Base-by-base conservation (phyloP, 2,797 vertebrate species). In the Anas acuta region DNA sequence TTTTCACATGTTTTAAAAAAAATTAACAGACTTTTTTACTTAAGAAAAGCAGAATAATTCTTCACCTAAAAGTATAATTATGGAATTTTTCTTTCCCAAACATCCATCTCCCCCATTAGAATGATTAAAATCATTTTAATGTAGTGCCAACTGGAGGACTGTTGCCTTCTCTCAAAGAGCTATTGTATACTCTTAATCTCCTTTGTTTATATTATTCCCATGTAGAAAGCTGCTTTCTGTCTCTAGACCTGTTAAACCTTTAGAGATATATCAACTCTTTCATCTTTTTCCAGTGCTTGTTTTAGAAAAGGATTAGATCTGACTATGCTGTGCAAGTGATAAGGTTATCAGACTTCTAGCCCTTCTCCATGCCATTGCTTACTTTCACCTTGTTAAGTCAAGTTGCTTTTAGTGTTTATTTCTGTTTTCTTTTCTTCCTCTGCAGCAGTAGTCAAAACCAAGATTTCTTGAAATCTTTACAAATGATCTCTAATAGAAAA, bases 91-190 rank as follows among this genome's bases (percentile, higher is more conserved):
- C 78, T 96, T 97, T 95, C 92, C 96, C 62, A 96, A 90, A 89
- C 54, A 79, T 96, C 80, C 32, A 81, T 71, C 58, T 87, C 84
- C 89, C 54, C 69, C 57, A 69, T 95, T 96, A 95, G n/a, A 80
- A 65, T 90, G 96, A 98, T 97, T 97, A 97, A 96, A 96, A 96
- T 97, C 71, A 97, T 97, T 97, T 97, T 98, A 96, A 97, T 96
- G 95, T 94, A 51, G 58, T 96, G 96, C 97, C 96, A 98, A 49
- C 67, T 16, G 9, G 35, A 82, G 91, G 77, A 95, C 96, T 87
- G 72, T 87, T 95, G 72, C 88, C 84, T 95, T 95, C 54, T 54
- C 41, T 97, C 93, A 97, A 96, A 98, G 95, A 96, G 58, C 92
- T 92, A 85, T 35, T 96, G 80, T 92, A 97, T 97, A 91, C 61